Conservation (phyloP, 2,888 invertebrate species). For the Rotaria macrura region DNA sequence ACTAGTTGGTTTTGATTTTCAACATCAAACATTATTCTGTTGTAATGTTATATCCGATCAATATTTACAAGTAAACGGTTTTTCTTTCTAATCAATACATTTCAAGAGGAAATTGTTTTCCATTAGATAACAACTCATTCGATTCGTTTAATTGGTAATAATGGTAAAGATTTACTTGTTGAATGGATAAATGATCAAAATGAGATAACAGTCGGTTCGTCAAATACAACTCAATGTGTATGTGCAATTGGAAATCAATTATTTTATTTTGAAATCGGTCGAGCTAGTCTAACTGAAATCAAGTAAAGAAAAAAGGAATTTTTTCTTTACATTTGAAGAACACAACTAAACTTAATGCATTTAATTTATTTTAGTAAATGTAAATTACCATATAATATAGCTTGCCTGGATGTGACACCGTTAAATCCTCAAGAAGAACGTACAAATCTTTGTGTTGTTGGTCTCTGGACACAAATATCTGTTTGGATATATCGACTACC, state of each 20-base stretch:
- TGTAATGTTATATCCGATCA: constrained; percentile 76
- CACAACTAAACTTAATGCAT: background rate
- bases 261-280: constrained; percentile 67
- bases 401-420: constrained; percentile 84
- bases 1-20: constrained; percentile 75
- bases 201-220: constrained; percentile 75
- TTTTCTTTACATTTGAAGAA: background rate
- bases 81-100: background rate
- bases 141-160: constrained; percentile 58
- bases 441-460: constrained; percentile 72
- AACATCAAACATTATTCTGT: constrained; percentile 84
- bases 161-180: constrained; percentile 56
- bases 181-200: constrained; percentile 51
- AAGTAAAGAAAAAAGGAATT: no score
- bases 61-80: constrained; percentile 57
- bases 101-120: background rate
- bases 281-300: constrained; percentile 50
- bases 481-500: constrained; percentile 74
- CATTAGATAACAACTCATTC: constrained; percentile 61
- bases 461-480: constrained; percentile 92
- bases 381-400: constrained; percentile 80
- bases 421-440: constrained; percentile 53
- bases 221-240: constrained; percentile 65
- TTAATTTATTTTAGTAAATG: constrained; percentile 39
- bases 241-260: constrained; percentile 76